Conservation (phyloP, 2,797 vertebrate genomes). For the Podarcis siculus region DNA sequence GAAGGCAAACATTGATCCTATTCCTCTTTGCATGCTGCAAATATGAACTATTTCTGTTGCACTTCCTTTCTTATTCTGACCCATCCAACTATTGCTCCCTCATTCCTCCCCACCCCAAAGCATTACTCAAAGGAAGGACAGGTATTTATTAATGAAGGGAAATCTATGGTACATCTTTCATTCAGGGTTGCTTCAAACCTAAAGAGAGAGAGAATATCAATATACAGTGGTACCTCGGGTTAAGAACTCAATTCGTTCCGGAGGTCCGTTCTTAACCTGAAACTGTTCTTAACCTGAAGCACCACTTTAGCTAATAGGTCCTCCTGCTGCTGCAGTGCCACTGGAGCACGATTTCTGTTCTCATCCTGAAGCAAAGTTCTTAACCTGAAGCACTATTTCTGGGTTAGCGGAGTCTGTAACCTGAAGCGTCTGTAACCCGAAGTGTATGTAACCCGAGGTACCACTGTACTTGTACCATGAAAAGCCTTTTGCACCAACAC, state of each 20-base stretch:
- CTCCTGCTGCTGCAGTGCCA: no score
- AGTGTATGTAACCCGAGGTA: no score
- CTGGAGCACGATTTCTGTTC: no score
- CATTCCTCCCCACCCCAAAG: neutral
- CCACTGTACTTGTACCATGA: neutral
- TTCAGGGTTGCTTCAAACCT: neutral
- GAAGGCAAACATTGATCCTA: neutral
- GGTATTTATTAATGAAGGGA: neutral
- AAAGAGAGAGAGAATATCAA: neutral
- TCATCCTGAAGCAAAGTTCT: no score
- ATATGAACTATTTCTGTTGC: neutral
- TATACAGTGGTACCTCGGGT: neutral
- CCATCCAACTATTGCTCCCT: neutral
- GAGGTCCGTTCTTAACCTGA: no score
- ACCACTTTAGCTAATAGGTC: no score
- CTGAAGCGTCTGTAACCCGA: no score
- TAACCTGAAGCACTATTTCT: no score
- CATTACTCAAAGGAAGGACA: neutral
- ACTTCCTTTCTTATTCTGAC: neutral
- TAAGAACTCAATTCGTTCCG: no score
- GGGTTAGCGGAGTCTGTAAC: no score
- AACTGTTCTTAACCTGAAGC: no score
- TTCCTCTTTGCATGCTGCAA: neutral
- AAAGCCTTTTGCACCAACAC: neutral
- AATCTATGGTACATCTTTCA: neutral